These are phyloP conservation scores for Takifugu rubripes DNA, from an alignment of 2,797 vertebrate species.

Conservation along the genomic window DNA sequence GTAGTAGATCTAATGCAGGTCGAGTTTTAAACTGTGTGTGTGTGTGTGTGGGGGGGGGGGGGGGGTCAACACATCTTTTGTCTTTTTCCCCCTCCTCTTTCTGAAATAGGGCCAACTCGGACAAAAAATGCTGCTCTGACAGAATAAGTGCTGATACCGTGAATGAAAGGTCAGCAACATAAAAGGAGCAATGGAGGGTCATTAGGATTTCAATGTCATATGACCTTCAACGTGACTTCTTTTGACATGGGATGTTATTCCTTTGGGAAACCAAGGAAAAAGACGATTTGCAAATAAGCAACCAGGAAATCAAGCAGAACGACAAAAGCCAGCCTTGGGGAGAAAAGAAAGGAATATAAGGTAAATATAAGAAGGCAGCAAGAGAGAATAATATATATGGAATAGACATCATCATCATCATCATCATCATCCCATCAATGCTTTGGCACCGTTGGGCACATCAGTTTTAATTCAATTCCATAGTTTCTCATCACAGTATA, in stretches of 20 bases:
- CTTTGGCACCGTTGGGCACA: no score
- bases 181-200: constrained; percentile 6
- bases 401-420: no score
- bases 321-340: background rate
- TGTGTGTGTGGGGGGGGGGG: background rate
- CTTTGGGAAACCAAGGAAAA: no score
- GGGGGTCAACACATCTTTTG: constrained; percentile 1
- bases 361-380: no score
- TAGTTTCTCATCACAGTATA: no score
- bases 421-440: no score
- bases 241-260: constrained; percentile 17
- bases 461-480: no score
- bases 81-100: constrained; percentile 13
- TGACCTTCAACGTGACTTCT: constrained; percentile 32
- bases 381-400: no score
- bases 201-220: constrained; percentile 22
- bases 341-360: background rate
- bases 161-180: constrained; percentile 41
- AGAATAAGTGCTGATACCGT: constrained; percentile 48
- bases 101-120: constrained; percentile 23
- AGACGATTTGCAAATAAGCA: background rate
- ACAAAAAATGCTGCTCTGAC: constrained; percentile 35
- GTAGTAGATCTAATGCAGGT: constrained; percentile 21
- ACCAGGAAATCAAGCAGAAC: background rate
- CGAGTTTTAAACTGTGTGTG: constrained; percentile 10